A percentile compares a stretch with the other conserved stretches of the same genome.
These are phyloP conservation scores for Brachypteracias leptosomus DNA, from an alignment of 2,113 vertebrate species.

Conservation along the genomic window DNA sequence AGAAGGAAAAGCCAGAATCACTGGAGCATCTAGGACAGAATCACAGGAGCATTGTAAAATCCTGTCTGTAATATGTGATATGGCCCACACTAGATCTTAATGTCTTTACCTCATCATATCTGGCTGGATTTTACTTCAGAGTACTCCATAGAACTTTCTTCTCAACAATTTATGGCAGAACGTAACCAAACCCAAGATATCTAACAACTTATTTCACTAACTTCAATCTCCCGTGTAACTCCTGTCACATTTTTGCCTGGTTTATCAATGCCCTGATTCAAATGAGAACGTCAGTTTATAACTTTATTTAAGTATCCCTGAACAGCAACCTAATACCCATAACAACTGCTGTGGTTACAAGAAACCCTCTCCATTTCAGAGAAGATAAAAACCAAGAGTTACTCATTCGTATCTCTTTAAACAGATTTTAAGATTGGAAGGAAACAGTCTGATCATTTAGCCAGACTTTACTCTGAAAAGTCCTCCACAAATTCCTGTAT, in stretches of 20 bases:
- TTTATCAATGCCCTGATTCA: background rate
- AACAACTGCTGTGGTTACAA: background rate
- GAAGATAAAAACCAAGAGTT: background rate
- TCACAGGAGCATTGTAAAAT: background rate
- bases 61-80: background rate
- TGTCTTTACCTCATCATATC: background rate
- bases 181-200: background rate
- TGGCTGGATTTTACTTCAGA: background rate
- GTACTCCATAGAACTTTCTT: background rate
- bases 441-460: background rate
- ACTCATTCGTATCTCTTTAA: background rate
- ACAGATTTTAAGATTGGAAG: background rate
- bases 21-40: background rate
- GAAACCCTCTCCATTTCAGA: background rate
- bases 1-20: no score
- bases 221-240: background rate
- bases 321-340: background rate
- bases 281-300: background rate
- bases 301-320: slow-evolving; percentile 1
- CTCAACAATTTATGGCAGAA: background rate
- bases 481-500: background rate
- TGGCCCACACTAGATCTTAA: background rate
- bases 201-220: background rate
- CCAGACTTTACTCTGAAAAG: background rate
- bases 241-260: background rate